phyloP scores from a whole-genome alignment of 2,888 invertebrate species.

The Ophioninae sp. region DNA sequence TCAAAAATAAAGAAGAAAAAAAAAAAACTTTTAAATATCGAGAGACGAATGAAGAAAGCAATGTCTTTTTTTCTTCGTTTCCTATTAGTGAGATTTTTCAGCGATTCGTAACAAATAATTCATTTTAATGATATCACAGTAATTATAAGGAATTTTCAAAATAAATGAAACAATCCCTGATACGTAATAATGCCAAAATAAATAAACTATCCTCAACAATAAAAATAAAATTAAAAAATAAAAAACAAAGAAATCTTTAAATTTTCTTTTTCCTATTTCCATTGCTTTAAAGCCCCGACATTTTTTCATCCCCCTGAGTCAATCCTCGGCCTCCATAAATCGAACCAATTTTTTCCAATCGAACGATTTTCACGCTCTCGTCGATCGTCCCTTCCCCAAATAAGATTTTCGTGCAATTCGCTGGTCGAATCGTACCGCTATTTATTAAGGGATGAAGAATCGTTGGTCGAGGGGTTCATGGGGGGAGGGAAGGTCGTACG shows the following conservation, averaged over 20 bases:
- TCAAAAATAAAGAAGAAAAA: no score
- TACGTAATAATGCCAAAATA: no score
- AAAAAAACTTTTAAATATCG: no score
- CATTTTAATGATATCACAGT: no score
- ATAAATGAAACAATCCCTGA: no score
- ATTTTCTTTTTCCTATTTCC: not conserved
- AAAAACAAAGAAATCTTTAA: no score
- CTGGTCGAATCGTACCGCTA: slow-evolving; percentile 26
- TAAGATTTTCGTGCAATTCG: not conserved
- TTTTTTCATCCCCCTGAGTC: not conserved
- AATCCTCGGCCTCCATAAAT: not conserved
- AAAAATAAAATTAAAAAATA: no score
- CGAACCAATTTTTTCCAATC: not conserved
- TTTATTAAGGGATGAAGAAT: not conserved
- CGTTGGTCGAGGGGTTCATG: not conserved
- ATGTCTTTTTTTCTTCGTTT: no score
- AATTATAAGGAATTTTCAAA: no score
- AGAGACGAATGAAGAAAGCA: no score
- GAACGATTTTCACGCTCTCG: not conserved
- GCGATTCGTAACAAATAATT: not conserved
- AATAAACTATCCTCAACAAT: no score
- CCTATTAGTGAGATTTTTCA: not conserved
- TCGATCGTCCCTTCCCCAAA: not conserved
- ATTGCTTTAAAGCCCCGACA: not conserved
- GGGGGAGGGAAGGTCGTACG: not conserved